A percentile compares a stretch with the other conserved stretches of the same genome.
Evolutionary conservation across 2,888 invertebrate genomes (phyloP).

Genomic region (Hymenopus coronatus): DNA sequence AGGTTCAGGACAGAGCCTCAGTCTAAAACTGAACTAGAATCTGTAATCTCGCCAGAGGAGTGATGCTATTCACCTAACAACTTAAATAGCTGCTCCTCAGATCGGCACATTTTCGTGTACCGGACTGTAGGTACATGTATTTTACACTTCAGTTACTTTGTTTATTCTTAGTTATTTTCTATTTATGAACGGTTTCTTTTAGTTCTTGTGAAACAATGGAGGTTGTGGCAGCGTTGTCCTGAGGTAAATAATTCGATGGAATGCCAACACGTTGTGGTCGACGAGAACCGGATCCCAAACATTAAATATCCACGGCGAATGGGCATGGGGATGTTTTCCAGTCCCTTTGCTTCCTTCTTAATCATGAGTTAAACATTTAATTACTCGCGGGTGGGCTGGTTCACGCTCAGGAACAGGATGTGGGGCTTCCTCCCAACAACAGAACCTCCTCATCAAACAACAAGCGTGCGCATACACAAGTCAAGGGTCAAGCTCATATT

Average conservation of each 20-base stretch:
- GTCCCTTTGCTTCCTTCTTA: neutral
- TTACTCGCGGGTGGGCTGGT: neutral
- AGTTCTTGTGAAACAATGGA: no score
- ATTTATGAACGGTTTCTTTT: no score
- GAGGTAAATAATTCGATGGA: neutral
- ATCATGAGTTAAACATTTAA: neutral
- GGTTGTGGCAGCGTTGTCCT: no score
- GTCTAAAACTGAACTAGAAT: no score
- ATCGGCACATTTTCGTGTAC: no score
- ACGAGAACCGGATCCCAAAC: neutral
- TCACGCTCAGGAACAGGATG: neutral
- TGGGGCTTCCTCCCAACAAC: neutral
- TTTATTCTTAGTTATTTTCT: no score
- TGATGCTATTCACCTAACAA: no score
- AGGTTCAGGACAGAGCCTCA: no score
- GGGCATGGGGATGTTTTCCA: neutral
- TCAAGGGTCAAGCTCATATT: neutral
- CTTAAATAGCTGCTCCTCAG: no score
- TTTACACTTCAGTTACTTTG: no score
- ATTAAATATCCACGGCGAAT: neutral
- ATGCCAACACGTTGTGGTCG: neutral
- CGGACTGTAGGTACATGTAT: no score
- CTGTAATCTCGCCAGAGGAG: no score
- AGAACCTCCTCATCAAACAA: neutral
- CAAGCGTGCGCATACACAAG: neutral